These are phyloP conservation scores for Montipora efflorescens DNA, from an alignment of 64 coral and sea anemone genomes.

Conservation along the genomic window DNA sequence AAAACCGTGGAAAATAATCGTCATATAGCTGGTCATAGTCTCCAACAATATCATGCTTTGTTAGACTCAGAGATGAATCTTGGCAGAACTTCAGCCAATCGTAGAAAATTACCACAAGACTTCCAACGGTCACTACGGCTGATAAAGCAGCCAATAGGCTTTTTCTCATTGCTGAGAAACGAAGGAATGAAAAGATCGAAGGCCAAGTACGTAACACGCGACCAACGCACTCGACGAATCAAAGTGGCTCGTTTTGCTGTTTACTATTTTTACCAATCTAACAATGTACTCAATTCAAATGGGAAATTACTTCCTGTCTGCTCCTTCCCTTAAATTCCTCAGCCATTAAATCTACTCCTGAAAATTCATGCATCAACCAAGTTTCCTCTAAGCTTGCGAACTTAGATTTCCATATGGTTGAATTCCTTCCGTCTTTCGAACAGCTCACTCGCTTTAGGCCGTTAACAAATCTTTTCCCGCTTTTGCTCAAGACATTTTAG, in stretches of 20 bases:
- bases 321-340: neutral
- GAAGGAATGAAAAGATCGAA: neutral
- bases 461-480: neutral
- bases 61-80: conserved; percentile 4
- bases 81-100: conserved; percentile 6
- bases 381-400: neutral
- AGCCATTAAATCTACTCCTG: neutral
- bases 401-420: neutral
- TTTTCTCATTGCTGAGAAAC: neutral
- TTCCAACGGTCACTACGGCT: neutral
- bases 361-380: neutral
- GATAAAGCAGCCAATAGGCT: neutral
- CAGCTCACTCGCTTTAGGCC: neutral
- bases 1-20: conserved; percentile 71
- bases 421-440: neutral
- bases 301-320: neutral
- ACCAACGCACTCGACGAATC: neutral
- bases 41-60: conserved; percentile 70
- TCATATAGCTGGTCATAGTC: conserved; percentile 60
- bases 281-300: neutral
- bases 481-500: too few relatives aligned
- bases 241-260: neutral
- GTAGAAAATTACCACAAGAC: neutral
- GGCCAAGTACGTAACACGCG: neutral
- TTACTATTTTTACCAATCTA: neutral